Evolutionary conservation across 2,888 invertebrate genomes (phyloP), one percentile per base, ranked within the genome.

Genomic region (Philereme vetulata): DNA sequence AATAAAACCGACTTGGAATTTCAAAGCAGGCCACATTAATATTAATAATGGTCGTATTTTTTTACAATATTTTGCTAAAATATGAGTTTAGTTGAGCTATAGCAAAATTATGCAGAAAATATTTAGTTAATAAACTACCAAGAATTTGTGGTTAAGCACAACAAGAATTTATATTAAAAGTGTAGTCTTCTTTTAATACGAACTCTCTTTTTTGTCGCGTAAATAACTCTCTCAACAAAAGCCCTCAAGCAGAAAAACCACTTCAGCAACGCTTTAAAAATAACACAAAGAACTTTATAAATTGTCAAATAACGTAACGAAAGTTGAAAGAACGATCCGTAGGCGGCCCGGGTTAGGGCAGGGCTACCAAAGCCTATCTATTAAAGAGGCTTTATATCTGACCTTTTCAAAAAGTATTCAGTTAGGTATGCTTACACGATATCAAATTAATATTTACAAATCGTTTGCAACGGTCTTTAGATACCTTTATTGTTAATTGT

Each of bases 251-350:
- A 62, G 48, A 62, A 55, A 62, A 58, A 49, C 56, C 56, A 60
- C 63, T 60, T 56, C 56, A 63, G 49, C 47, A 45, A 43, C 42
- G 51, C 55, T 61, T 58, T 52, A 61, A 56, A 65, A 62, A 62
- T 58, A 64, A 40, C 51, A 56, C 59, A 62, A 62, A 64, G 56
- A 64, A 64, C 48, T 44, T 51, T 38, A 64, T 66, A 64, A 66
- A 66, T 66, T 56, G 56, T 42, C 61, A 64, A 64, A 63, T 63
- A 66, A 56, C 54, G 50, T 46, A 11, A 51, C 53, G 45, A 43
- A 60, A 60, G 63, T 58, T 56, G 57, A 64, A 57, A 57, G 57
- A 54, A 57, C 54, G 51, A 47, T 44, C 21, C 43, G 21, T 36
- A 43, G 48, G 40, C 54, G 35, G 42, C 8, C 48, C 52, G 58